phyloP scores from a whole-genome alignment of 2,888 invertebrate genomes.

The Baccha elongata region DNA sequence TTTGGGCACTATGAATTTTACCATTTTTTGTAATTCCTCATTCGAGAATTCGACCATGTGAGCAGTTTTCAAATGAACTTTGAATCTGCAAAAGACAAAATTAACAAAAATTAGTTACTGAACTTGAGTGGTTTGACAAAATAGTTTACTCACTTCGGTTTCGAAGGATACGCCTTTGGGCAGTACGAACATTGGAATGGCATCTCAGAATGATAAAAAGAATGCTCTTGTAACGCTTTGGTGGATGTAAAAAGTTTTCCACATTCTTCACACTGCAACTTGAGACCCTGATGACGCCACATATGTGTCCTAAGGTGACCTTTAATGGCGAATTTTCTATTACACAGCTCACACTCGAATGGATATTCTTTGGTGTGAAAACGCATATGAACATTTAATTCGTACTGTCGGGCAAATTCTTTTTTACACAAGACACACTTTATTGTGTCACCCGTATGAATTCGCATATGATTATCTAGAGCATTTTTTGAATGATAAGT shows the following conservation, averaged over 20 bases:
- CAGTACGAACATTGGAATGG: slow-evolving; percentile 76
- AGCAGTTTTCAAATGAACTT: slow-evolving; percentile 75
- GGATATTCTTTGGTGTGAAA: slow-evolving; percentile 76
- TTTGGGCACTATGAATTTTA: slow-evolving; percentile 56
- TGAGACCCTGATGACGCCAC: slow-evolving; percentile 76
- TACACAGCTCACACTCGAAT: slow-evolving; percentile 75
- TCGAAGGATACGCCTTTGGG: slow-evolving; percentile 75
- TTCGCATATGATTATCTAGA: slow-evolving; percentile 74
- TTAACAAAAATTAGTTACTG: slow-evolving; percentile 29
- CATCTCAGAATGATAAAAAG: slow-evolving; percentile 76
- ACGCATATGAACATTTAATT: slow-evolving; percentile 76
- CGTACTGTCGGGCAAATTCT: slow-evolving; percentile 75
- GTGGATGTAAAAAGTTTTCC: slow-evolving; percentile 76
- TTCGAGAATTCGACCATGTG: slow-evolving; percentile 74
- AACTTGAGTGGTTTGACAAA: not conserved
- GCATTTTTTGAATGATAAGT: slow-evolving; percentile 74
- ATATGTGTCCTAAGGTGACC: slow-evolving; percentile 75
- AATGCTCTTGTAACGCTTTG: slow-evolving; percentile 76
- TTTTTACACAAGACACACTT: slow-evolving; percentile 74
- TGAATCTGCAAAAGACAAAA: slow-evolving; percentile 72
- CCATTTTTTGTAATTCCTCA: slow-evolving; percentile 73
- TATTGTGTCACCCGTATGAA: slow-evolving; percentile 75
- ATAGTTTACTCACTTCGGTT: slow-evolving; percentile 74
- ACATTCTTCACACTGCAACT: slow-evolving; percentile 76
- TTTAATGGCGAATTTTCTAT: slow-evolving; percentile 75